phyloP scores from a whole-genome alignment of 2,888 invertebrate species.

The Oscheius sp. region DNA sequence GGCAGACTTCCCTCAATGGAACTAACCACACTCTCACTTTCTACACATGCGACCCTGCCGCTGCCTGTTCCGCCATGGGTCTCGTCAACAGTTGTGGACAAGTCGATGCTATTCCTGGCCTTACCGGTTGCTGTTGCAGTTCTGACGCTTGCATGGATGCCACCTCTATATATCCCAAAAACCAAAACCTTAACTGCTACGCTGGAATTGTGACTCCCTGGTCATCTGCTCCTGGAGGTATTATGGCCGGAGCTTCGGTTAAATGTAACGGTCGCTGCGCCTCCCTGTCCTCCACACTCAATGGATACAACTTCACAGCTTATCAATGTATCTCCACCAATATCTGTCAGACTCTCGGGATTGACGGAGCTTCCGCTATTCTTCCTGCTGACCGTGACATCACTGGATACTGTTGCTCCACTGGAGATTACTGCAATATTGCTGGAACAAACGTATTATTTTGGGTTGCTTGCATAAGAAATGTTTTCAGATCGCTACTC shows the following conservation, averaged over 20 bases:
- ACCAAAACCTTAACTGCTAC: slow-evolving; percentile 54
- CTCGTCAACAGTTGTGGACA: slow-evolving; percentile 39
- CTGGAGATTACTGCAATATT: slow-evolving; percentile 54
- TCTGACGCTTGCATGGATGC: slow-evolving; percentile 51
- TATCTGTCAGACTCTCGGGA: slow-evolving; percentile 46
- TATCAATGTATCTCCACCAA: slow-evolving; percentile 47
- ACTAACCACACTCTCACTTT: slow-evolving; percentile 36
- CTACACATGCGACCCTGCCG: slow-evolving; percentile 53
- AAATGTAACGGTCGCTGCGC: slow-evolving; percentile 52
- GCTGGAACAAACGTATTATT: background rate
- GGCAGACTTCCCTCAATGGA: slow-evolving; percentile 38
- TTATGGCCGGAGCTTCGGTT: slow-evolving; percentile 41
- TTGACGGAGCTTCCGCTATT: slow-evolving; percentile 45
- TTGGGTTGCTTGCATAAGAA: too few species aligned
- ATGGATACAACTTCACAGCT: slow-evolving; percentile 44
- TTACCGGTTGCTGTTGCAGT: slow-evolving; percentile 56
- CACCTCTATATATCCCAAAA: slow-evolving; percentile 44
- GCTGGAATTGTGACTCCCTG: slow-evolving; percentile 44
- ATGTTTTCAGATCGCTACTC: slow-evolving; percentile 31
- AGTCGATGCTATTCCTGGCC: slow-evolving; percentile 43
- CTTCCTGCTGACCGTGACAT: slow-evolving; percentile 42
- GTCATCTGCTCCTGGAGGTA: background rate
- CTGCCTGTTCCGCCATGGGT: slow-evolving; percentile 45
- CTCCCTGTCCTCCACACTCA: slow-evolving; percentile 45
- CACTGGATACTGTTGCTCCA: slow-evolving; percentile 53